These are phyloP conservation scores for Mystacornis crossleyi DNA, from an alignment of 2,113 vertebrate species.

Conservation along the genomic window DNA sequence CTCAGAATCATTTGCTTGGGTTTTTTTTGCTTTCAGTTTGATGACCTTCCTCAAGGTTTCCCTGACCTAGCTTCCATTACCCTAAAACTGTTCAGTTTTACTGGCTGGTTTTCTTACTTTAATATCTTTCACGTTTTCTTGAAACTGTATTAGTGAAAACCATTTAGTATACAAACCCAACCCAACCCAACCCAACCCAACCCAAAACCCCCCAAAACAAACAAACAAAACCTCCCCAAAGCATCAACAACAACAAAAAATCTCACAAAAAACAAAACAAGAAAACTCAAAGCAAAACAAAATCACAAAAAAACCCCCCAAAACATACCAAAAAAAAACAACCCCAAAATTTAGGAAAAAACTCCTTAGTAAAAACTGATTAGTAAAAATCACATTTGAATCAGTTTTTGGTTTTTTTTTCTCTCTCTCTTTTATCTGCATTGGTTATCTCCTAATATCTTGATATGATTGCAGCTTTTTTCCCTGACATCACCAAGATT, in stretches of 20 bases:
- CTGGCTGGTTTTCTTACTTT: neutral
- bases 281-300: too few relatives aligned
- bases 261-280: too few relatives aligned
- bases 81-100: neutral
- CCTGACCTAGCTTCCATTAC: neutral
- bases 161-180: neutral
- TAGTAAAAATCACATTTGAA: neutral
- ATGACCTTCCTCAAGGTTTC: neutral
- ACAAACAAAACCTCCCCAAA: neutral
- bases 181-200: neutral
- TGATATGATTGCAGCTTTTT: neutral
- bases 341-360: neutral
- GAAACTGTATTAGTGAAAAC: neutral
- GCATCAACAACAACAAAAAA: too few relatives aligned
- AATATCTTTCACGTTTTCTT: neutral
- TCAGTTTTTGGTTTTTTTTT: fast-evolving
- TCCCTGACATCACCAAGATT: neutral
- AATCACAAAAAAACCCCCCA: neutral
- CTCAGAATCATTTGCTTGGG: neutral
- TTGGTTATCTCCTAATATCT: neutral
- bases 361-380: neutral
- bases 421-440: neutral
- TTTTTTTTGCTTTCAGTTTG: neutral
- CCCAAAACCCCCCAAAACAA: too few relatives aligned
- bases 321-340: too few relatives aligned